phyloP scores from a whole-genome alignment of 2,888 invertebrate genomes.

The Cecidostiba fungosa region DNA sequence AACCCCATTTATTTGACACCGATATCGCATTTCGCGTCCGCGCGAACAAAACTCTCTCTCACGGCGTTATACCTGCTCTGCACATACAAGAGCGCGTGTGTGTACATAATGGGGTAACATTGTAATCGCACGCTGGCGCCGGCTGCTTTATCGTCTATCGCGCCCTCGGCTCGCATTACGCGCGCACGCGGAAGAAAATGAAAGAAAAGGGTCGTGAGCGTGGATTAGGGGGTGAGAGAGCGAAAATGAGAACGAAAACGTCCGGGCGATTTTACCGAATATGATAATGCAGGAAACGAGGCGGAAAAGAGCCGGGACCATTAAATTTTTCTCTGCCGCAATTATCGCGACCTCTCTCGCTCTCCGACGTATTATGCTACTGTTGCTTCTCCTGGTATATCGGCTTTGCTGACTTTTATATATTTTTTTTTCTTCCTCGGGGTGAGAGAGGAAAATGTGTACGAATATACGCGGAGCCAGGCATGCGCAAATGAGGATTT shows the following conservation, averaged over 20 bases:
- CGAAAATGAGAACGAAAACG: constrained; percentile 55
- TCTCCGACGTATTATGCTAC: not conserved
- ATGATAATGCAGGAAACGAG: constrained; percentile 68
- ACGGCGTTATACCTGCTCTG: constrained; percentile 9
- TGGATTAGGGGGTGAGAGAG: constrained; percentile 18
- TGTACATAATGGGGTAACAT: constrained; percentile 61
- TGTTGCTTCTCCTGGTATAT: constrained; percentile 25
- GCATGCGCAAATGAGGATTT: constrained; percentile 47
- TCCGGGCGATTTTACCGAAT: constrained; percentile 61
- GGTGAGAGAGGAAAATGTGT: not conserved
- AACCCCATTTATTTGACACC: constrained; percentile 71
- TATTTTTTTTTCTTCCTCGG: not conserved
- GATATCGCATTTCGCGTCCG: constrained; percentile 69
- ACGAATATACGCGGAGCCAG: constrained; percentile 1
- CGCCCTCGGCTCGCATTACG: constrained; percentile 29
- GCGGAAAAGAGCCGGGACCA: constrained; percentile 67
- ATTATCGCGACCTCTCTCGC: constrained; percentile 68
- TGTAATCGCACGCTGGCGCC: constrained; percentile 54
- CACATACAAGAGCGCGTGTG: not conserved
- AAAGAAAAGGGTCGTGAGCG: constrained; percentile 36
- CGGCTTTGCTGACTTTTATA: not conserved
- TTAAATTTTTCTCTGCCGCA: constrained; percentile 72
- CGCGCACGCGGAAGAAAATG: constrained; percentile 31
- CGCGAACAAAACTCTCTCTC: constrained; percentile 47
- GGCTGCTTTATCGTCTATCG: constrained; percentile 56